Evolutionary conservation across 2,113 vertebrate species (phyloP).

Genomic region (Sprattus sprattus): DNA sequence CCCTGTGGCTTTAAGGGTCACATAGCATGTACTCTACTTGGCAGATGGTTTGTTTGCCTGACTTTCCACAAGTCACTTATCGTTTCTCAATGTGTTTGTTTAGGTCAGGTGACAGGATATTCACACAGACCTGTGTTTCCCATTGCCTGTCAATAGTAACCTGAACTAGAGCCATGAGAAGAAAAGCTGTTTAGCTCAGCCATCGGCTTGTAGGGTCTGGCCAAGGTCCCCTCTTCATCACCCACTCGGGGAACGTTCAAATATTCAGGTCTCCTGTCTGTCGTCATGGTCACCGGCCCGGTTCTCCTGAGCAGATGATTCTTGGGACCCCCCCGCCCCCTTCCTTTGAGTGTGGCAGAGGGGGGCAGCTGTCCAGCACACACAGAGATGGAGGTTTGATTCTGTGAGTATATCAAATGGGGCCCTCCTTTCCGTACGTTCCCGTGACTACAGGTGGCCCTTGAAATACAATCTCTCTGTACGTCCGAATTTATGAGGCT

Average conservation of each 20-base stretch:
- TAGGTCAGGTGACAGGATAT: background rate
- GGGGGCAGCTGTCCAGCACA: background rate
- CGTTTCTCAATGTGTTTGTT: background rate
- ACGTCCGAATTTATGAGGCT: constrained; percentile 6
- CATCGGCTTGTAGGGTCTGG: background rate
- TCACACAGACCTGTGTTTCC: constrained; percentile 3
- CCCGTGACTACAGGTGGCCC: background rate
- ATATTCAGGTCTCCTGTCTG: background rate
- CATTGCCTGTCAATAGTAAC: background rate
- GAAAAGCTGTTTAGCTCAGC: background rate
- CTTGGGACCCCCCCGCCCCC: background rate
- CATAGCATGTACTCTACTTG: background rate
- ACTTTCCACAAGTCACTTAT: background rate
- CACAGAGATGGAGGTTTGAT: background rate
- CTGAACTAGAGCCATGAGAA: background rate
- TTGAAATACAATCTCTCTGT: background rate
- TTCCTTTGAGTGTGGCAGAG: too few relatives aligned
- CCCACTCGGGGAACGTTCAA: background rate
- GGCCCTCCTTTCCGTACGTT: background rate
- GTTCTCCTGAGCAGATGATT: background rate
- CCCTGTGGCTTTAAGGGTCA: background rate
- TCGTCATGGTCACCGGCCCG: background rate
- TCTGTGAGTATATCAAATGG: background rate
- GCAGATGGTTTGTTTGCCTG: background rate
- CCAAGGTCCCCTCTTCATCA: background rate